A percentile compares a stretch with the other conserved stretches of the same genome.
phyloP scores from a whole-genome alignment of 2,888 invertebrate species.

The Crioceris asparagi region DNA sequence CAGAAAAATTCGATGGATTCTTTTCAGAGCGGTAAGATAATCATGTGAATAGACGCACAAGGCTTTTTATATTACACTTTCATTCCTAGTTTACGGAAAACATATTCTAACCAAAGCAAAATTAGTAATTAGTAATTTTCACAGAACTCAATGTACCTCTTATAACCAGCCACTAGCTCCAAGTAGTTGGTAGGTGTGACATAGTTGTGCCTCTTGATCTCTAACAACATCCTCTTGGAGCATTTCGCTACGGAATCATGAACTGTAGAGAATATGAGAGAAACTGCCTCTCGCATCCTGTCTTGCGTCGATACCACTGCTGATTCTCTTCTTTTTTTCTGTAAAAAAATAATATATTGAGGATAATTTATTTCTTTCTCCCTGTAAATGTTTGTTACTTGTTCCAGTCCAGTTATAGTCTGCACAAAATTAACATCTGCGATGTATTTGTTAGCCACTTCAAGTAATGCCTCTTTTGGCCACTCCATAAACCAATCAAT shows the following conservation, averaged over 20 bases:
- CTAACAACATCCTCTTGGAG: slow-evolving; percentile 60
- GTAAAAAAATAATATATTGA: slow-evolving; percentile 6
- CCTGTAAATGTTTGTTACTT: slow-evolving; percentile 31
- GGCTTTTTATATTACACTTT: no score
- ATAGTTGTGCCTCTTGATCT: slow-evolving; percentile 74
- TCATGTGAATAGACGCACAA: no score
- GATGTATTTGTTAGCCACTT: slow-evolving; percentile 77
- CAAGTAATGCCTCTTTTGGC: slow-evolving; percentile 80
- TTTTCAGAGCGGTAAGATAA: no score
- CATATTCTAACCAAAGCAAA: no score
- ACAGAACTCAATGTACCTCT: slow-evolving; percentile 57
- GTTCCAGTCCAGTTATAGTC: slow-evolving; percentile 52
- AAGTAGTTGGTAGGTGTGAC: slow-evolving; percentile 84
- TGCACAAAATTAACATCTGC: slow-evolving; percentile 59
- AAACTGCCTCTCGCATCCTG: slow-evolving; percentile 51
- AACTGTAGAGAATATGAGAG: slow-evolving; percentile 67
- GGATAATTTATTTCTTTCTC: neutral
- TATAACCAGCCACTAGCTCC: slow-evolving; percentile 74
- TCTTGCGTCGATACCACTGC: slow-evolving; percentile 42
- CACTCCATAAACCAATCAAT: slow-evolving; percentile 87
- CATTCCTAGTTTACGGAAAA: no score
- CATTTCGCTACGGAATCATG: slow-evolving; percentile 71
- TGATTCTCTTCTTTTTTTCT: slow-evolving; percentile 33
- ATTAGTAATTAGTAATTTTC: no score
- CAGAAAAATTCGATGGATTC: slow-evolving; percentile 1